Conservation (phyloP, 2,113 vertebrate species). For the Aphelocoma coerulescens region DNA sequence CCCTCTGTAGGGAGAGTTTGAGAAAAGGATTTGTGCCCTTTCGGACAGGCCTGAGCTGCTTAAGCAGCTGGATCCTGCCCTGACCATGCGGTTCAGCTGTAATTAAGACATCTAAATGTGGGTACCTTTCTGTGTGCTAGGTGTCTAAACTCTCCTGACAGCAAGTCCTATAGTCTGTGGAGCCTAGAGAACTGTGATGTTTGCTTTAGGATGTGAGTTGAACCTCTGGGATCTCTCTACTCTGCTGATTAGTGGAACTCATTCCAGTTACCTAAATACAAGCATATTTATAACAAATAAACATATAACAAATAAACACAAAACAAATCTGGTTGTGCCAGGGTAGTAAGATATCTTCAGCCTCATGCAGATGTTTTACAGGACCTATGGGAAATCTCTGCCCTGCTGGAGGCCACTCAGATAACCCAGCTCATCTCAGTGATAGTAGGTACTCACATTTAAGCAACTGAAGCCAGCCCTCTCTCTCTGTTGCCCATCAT, state of each 20-base stretch:
- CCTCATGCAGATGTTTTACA: background rate
- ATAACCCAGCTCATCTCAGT: background rate
- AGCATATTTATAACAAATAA: too few species aligned
- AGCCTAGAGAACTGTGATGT: background rate
- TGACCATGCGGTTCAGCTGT: background rate
- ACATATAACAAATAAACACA: too few species aligned
- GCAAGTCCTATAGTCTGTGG: background rate
- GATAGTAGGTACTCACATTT: fast-evolving
- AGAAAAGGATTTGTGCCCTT: background rate
- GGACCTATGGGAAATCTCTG: background rate
- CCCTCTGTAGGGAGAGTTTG: background rate
- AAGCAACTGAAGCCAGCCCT: background rate
- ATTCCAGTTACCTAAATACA: background rate
- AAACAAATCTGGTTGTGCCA: background rate
- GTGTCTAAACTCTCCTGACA: background rate
- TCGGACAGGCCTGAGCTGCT: background rate
- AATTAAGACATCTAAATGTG: background rate
- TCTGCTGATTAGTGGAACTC: background rate
- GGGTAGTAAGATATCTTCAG: background rate
- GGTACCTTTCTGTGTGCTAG: background rate
- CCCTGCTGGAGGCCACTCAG: background rate
- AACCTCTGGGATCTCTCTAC: background rate
- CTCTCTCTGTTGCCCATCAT: background rate
- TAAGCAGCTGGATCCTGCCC: background rate
- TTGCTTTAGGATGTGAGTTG: background rate